Evolutionary conservation across 1,140 invertebrate genomes (phyloP), one percentile per base, ranked within the genome.

Genomic region (Bradysia coprophila): DNA sequence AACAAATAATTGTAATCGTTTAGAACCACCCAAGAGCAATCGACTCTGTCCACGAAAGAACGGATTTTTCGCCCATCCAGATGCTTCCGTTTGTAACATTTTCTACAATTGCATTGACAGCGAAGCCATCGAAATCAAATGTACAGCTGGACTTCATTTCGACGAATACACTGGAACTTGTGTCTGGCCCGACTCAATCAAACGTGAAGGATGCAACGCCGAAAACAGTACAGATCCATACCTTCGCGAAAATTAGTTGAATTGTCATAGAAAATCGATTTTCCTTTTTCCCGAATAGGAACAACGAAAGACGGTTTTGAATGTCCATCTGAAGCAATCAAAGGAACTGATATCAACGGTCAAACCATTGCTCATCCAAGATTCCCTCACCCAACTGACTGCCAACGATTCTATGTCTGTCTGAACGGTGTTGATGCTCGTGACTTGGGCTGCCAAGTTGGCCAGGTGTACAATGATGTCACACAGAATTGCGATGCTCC

Each of bases 101-200:
- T 92, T 90, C 70, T 87, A 72, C 68, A 88, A 88, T 60, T 91
- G 87, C 55, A 87, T 87, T 48, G 80, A 87, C 42, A 86, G 87
- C 18, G 78, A 83, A 22, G 71, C 75, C 22, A 78, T 71, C 31
- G 78, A 84, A 57, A 81, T 80, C 49, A 78, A 73, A 31, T 92
- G 87, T 56, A 86, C 86, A 1, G 73, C 77, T 45, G 83, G 86
- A 9, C 67, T 92, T 6, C 83, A 87, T 52, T 92, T 90, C 58
- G 83, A 89, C 51, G 84, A 89, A 54, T 86, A 78, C 61, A 76
- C 72, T 32, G 57, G 57, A 41, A 85, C 80, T 15, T 90, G 87
- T 52, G 84, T 88, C 16, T 91, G 85, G 85, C 85, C 86, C 1
- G 81, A 83, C 34, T 69, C 78, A 6, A 80, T 82, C 20, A 78